Evolutionary conservation across 2,888 invertebrate species (phyloP).

Genomic region (Julus scandinavius): DNA sequence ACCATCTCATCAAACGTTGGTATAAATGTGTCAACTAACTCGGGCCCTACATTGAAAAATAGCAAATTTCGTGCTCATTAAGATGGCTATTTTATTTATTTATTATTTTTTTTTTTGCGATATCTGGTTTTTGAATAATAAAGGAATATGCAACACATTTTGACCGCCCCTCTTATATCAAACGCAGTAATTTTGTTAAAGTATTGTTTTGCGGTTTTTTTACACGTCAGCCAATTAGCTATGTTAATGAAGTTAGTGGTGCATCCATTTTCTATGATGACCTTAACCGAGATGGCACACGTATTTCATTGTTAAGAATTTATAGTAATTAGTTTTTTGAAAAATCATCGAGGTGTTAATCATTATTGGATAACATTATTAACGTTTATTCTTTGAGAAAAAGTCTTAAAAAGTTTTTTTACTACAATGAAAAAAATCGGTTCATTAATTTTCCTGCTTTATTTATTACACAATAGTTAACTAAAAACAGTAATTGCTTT

Average conservation of each 20-base stretch:
- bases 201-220: too few species aligned
- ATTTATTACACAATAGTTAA: neutral
- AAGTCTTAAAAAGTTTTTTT: constrained; percentile 20
- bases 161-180: too few species aligned
- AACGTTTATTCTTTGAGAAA: constrained; percentile 15
- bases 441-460: neutral
- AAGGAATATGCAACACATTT: too few species aligned
- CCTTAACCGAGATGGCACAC: neutral
- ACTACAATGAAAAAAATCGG: neutral
- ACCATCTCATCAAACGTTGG: too few species aligned
- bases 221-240: neutral
- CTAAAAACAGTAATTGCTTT: neutral
- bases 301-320: neutral
- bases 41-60: too few species aligned
- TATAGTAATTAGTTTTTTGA: neutral
- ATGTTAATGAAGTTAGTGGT: neutral
- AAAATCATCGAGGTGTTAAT: neutral
- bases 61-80: too few species aligned
- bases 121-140: too few species aligned
- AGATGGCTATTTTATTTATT: too few species aligned
- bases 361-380: neutral
- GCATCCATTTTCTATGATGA: neutral
- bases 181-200: too few species aligned
- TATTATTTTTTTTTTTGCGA: too few species aligned
- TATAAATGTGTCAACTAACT: too few species aligned